Evolutionary conservation across 2,797 vertebrate genomes (phyloP), one percentile per base, ranked within the genome.

Genomic region (Poliocrania exsul): DNA sequence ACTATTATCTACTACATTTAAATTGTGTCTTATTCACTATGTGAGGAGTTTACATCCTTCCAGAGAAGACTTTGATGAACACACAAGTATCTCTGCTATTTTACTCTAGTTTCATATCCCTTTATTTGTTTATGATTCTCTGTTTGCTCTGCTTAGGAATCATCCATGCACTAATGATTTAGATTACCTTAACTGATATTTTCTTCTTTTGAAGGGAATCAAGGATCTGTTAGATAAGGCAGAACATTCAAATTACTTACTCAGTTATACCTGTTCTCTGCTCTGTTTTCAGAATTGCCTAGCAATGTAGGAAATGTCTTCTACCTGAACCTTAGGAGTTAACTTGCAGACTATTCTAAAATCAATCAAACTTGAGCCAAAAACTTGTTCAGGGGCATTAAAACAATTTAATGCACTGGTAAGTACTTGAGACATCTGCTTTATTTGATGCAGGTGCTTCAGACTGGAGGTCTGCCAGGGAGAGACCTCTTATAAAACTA

Each of bases 381-480:
- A 94, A 86, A 47, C 29, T 23, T 78, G 46, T 69, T 74, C 46
- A 62, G 53, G 50, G 57, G 23, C 38, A 73, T 66, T 73, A 67
- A 88, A 92, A 81, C 73, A 90, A 80, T 70, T 79, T 51, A 57
- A 1, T 54, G 71, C 64, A 87, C 70, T 84, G n/a, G 15, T 77
- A 88, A 85, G 33, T 80, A 73, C 46, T 90, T 85, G 33, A 38
- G 56, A 70, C 73, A 83, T 90, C 70, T 84, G 62, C 11, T 90
- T 88, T 93, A 86, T 82, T 81, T 70, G 26, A 57, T 38, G 11
- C 81, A 88, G 81, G 81, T 85, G 49, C 17, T 86, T 75, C 62
- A 88, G 3, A 10, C 40, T 94, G 80, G 46, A 95, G 4, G 6
- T 38, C 47, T 80, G 86, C 73, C 86, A 85, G 35, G 26, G 25